These are phyloP conservation scores for Drosophila aff. DNA, from an alignment of 1,140 invertebrate species.

Conservation along the genomic window DNA sequence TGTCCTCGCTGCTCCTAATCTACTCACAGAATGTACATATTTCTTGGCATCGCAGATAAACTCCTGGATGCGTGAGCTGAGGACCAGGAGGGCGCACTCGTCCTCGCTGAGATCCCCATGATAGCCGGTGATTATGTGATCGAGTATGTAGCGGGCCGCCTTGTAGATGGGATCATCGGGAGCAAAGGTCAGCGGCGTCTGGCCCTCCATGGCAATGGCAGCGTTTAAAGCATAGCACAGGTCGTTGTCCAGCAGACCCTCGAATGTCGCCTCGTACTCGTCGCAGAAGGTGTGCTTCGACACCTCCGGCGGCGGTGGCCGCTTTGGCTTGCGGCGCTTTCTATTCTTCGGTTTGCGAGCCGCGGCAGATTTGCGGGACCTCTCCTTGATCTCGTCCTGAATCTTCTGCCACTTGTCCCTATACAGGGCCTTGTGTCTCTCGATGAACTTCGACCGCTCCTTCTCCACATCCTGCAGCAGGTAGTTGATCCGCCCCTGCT, in stretches of 20 bases:
- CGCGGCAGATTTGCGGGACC: conserved; percentile 11
- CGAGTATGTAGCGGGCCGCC: conserved; percentile 74
- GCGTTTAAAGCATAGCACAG: conserved; percentile 75
- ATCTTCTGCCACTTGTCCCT: conserved; percentile 67
- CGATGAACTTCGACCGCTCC: conserved; percentile 64
- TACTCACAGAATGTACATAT: conserved; percentile 75
- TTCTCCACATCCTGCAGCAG: conserved; percentile 53
- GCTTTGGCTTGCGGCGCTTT: conserved; percentile 45
- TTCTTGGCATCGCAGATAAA: conserved; percentile 78
- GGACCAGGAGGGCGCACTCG: conserved; percentile 39
- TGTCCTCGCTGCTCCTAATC: background rate
- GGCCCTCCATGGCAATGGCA: conserved; percentile 70
- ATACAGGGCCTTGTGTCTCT: conserved; percentile 59
- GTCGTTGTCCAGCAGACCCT: conserved; percentile 69
- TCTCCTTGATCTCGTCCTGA: conserved; percentile 66
- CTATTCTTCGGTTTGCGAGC: conserved; percentile 33
- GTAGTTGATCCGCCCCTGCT: conserved; percentile 59
- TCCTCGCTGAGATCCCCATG: conserved; percentile 73
- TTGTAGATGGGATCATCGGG: conserved; percentile 79
- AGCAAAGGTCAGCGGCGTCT: conserved; percentile 51
- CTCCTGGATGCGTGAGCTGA: conserved; percentile 54
- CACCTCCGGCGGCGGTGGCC: background rate
- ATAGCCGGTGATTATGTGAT: conserved; percentile 65
- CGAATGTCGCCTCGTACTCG: conserved; percentile 65
- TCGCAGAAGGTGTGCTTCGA: conserved; percentile 61